These are phyloP conservation scores for Galeruca laticollis DNA, from an alignment of 2,888 invertebrate species.

Conservation along the genomic window DNA sequence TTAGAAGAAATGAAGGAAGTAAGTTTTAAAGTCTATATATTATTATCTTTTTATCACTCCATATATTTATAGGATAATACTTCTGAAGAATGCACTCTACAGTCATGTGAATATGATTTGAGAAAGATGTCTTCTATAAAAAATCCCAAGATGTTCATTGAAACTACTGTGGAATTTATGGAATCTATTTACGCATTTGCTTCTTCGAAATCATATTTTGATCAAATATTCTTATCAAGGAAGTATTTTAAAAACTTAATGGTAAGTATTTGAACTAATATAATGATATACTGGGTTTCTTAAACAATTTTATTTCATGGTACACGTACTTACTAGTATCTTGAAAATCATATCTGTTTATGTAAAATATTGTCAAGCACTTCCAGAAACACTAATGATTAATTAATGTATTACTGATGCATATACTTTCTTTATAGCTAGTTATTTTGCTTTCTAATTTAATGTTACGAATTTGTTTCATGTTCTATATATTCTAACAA, in stretches of 20 bases:
- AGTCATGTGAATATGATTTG: neutral
- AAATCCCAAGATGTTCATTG: neutral
- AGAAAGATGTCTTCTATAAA: neutral
- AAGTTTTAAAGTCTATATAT: neutral
- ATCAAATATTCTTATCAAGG: slow-evolving; percentile 4
- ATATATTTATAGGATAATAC: neutral
- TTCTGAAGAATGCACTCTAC: neutral
- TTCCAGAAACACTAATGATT: neutral
- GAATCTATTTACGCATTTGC: neutral
- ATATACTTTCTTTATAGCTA: no score
- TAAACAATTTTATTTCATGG: no score
- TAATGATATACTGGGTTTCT: neutral
- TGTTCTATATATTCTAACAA: no score
- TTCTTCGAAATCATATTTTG: neutral
- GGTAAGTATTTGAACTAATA: slow-evolving; percentile 3
- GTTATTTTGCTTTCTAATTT: no score
- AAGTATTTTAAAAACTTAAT: neutral
- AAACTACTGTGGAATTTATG: neutral
- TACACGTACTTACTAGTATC: no score
- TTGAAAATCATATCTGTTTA: neutral
- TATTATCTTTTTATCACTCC: neutral
- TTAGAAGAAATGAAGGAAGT: neutral
- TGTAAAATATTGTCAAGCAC: neutral
- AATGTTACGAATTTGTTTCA: no score
- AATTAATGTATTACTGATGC: neutral